These are phyloP conservation scores for Sminthurinus aureus DNA, from an alignment of 2,888 invertebrate genomes.

Conservation along the genomic window DNA sequence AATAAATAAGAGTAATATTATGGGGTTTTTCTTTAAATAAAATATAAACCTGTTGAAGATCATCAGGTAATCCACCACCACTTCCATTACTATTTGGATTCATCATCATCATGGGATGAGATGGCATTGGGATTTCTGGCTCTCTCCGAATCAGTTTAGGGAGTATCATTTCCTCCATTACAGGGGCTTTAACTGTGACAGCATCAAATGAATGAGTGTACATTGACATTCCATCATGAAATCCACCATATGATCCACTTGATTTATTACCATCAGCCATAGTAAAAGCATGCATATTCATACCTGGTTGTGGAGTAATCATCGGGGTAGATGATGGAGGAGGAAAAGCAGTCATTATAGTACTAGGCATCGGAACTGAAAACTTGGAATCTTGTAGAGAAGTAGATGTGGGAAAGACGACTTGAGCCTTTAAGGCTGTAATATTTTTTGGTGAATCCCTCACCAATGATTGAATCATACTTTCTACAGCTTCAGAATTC, in stretches of 20 bases:
- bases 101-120: slow-evolving; percentile 12
- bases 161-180: background rate
- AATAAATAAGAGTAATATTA: too few relatives aligned
- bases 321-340: background rate
- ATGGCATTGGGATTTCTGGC: too few relatives aligned
- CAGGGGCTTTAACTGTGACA: slow-evolving; percentile 8
- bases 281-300: background rate
- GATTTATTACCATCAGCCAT: slow-evolving; percentile 20
- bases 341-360: slow-evolving; percentile 36
- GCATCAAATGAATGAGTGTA: slow-evolving; percentile 37
- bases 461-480: background rate
- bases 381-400: slow-evolving; percentile 16
- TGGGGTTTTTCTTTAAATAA: too few relatives aligned
- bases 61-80: slow-evolving; percentile 49
- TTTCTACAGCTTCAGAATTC: background rate
- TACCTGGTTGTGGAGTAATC: background rate
- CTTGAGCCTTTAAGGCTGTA: background rate
- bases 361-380: slow-evolving; percentile 39
- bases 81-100: background rate
- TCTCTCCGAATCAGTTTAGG: background rate
- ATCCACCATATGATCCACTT: slow-evolving; percentile 23
- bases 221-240: slow-evolving; percentile 27
- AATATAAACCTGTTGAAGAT: slow-evolving; percentile 58
- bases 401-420: too few relatives aligned
- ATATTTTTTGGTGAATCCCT: background rate